Percentiles rank a stretch among this genome's conserved stretches.
Conservation (phyloP, 2,113 vertebrate genomes). For the Stegostoma tigrinum region DNA sequence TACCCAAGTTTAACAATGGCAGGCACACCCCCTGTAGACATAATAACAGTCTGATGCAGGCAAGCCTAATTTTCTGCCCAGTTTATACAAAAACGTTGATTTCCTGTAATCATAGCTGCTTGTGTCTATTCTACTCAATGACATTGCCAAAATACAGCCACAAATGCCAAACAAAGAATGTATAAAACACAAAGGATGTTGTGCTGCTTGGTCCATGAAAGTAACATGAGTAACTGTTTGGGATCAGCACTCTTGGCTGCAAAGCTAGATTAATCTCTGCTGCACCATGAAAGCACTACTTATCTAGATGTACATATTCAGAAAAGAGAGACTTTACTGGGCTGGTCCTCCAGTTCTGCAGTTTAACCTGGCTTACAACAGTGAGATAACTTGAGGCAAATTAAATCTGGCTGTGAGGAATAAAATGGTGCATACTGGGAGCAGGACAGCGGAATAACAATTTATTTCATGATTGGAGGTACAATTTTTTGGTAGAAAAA, state of each 20-base stretch:
- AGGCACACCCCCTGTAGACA: background rate
- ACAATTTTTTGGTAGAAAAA: background rate
- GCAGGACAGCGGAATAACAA: background rate
- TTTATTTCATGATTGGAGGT: background rate
- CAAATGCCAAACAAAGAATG: background rate
- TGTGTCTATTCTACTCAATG: background rate
- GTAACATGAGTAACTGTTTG: background rate
- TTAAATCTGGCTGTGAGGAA: background rate
- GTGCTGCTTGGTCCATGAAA: background rate
- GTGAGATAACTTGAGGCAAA: background rate
- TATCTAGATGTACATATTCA: background rate
- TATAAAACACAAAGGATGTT: background rate
- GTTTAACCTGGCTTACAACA: background rate
- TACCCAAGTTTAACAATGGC: background rate
- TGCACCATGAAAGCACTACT: background rate
- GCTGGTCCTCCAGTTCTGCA: background rate
- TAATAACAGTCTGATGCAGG: background rate
- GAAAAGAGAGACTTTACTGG: background rate
- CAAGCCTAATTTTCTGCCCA: background rate
- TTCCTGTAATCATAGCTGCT: background rate
- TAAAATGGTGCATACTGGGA: background rate
- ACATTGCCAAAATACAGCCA: background rate
- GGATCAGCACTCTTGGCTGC: background rate
- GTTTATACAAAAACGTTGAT: background rate
- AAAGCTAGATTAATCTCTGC: background rate